Evolutionary conservation across 2,888 invertebrate species (phyloP), one percentile per base, ranked within the genome.

Genomic region (Napeogenes sylphis): DNA sequence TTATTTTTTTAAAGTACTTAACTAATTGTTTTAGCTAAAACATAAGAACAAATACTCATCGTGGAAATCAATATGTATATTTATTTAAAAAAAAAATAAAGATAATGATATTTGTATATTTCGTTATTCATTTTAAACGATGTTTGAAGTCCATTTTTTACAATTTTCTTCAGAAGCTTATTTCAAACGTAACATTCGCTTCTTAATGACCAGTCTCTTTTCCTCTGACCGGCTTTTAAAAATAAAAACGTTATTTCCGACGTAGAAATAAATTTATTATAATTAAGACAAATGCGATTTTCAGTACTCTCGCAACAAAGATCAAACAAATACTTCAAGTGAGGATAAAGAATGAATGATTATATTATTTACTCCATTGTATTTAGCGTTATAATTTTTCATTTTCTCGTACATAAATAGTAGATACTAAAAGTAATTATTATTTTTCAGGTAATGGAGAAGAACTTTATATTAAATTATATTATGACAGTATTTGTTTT

Each of bases 271-370:
- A 60, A 45, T 55, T 45, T 60, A 60, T 45, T 32, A 60, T 60
- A 60, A 60, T 60, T 60, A 60, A 60, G 59, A 60, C 59, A 53
- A 60, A 60, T 55, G 55, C 45, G 59, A 55, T 55, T 55, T 55
- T 60, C 45, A 60, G 54, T 55, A 35, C 33, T 60, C 59, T 33
- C 55, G 13, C 54, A 55, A 55, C 55, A 45, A 55, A 60, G 59
- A 60, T 55, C 45, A 60, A 55, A 45, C 59, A 54, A 30, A 8
- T 42, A 55, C 59, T 60, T 55, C 5, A 45, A 59, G 53, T 60
- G 46, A 55, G 59, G 55, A 53, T 55, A 45, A 45, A 35, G 46
- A 46, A 51, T 51, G 45, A 33, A 33, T 45, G 45, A 32, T 45
- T n/a, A 45, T n/a, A 45, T 45, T 45, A n/a, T 45, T 12, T 12